Evolutionary conservation across 2,113 vertebrate genomes (phyloP).

Genomic region (Hemiscyllium ocellatum): DNA sequence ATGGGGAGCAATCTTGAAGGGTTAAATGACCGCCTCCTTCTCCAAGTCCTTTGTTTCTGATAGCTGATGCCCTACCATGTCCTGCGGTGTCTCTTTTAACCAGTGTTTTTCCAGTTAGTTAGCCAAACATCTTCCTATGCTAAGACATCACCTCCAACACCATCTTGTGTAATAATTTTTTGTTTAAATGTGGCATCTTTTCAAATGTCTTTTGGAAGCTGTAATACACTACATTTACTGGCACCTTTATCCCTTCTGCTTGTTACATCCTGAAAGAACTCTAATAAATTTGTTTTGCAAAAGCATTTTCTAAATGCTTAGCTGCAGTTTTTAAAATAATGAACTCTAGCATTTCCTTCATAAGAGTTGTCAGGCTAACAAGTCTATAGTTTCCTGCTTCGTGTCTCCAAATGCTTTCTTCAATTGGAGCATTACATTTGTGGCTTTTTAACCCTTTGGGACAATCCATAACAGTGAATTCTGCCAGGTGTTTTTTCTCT

Average conservation of each 20-base stretch:
- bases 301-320: not conserved
- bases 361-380: not conserved
- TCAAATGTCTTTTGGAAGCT: not conserved
- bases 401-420: not conserved
- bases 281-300: not conserved
- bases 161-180: no score
- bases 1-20: no score
- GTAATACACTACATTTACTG: no score
- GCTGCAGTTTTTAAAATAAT: not conserved
- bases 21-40: no score
- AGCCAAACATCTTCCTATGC: no score
- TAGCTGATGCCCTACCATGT: no score
- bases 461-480: no score
- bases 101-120: no score
- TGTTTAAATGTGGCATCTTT: not conserved
- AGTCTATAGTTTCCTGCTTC: not conserved
- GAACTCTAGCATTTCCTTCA: not conserved
- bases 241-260: not conserved
- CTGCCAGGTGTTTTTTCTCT: not conserved
- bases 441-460: not conserved
- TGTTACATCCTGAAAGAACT: not conserved
- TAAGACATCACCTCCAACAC: no score
- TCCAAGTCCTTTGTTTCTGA: no score
- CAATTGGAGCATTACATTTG: not conserved
- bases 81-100: no score